A percentile compares a stretch with the other conserved stretches of the same genome.
phyloP scores from a whole-genome alignment of 2,797 vertebrate species.

The Protonibea diacanthus region DNA sequence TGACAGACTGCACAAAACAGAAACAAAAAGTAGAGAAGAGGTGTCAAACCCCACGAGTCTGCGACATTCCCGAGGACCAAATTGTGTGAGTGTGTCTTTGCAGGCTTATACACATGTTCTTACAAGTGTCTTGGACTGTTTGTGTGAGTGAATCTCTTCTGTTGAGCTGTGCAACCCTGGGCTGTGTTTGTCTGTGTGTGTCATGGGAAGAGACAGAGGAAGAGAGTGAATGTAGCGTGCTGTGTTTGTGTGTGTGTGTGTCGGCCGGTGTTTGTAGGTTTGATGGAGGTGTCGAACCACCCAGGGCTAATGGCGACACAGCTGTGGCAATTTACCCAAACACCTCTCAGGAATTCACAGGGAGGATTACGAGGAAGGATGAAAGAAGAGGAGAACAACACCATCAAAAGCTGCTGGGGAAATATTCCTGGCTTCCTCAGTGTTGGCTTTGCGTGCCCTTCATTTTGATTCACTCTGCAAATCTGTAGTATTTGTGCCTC shows the following conservation, averaged over 20 bases:
- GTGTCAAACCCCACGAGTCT: constrained; percentile 55
- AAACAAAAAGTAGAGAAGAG: constrained; percentile 39
- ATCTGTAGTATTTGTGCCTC: constrained; percentile 11
- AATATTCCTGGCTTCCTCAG: constrained; percentile 11
- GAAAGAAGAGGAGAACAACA: constrained; percentile 19
- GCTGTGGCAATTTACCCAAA: constrained; percentile 50
- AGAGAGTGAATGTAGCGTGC: constrained; percentile 8
- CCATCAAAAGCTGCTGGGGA: constrained; percentile 10
- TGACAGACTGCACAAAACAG: constrained; percentile 2
- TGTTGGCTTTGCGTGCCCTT: constrained; percentile 18
- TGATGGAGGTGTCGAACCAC: constrained; percentile 61
- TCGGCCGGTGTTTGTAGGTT: constrained; percentile 29
- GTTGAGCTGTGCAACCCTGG: constrained; percentile 19
- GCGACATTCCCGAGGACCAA: constrained; percentile 62
- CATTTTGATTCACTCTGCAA: background rate
- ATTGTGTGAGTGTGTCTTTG: constrained; percentile 35
- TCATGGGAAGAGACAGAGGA: constrained; percentile 11
- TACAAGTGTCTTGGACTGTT: constrained; percentile 40
- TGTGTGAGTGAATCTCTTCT: constrained; percentile 19
- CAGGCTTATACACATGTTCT: constrained; percentile 60
- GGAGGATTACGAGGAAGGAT: constrained; percentile 24
- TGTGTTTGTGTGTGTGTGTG: constrained; percentile 30
- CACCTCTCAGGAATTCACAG: constrained; percentile 44
- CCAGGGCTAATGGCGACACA: constrained; percentile 42
- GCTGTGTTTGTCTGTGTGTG: constrained; percentile 34